phyloP scores from a whole-genome alignment of 2,113 vertebrate species.

The Calidris pugnax region DNA sequence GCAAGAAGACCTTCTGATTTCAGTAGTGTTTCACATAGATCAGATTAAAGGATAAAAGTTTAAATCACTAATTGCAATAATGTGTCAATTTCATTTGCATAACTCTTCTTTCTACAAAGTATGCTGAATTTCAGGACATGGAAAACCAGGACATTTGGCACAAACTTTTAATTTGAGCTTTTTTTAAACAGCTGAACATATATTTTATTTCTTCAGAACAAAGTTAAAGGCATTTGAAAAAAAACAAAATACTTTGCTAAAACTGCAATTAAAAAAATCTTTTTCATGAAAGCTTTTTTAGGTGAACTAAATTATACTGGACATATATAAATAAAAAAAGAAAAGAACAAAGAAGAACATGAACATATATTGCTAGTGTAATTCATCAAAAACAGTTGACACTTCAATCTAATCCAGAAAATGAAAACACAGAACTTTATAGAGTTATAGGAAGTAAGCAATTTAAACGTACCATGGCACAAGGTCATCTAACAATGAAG shows the following conservation, averaged over 20 bases:
- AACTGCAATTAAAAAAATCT: constrained; percentile 27
- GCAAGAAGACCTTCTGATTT: background rate
- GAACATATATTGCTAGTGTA: constrained; percentile 80
- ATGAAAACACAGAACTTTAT: constrained; percentile 85
- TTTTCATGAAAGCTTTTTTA: constrained; percentile 69
- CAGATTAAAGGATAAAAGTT: background rate
- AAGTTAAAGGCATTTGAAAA: constrained; percentile 50
- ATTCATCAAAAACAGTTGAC: constrained; percentile 83
- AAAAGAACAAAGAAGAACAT: constrained; percentile 79
- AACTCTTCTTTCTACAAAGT: background rate
- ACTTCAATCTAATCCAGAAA: constrained; percentile 85
- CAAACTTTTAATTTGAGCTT: background rate
- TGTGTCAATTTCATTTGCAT: background rate
- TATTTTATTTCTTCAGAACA: constrained; percentile 43
- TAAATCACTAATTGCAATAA: background rate
- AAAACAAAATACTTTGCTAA: constrained; percentile 64
- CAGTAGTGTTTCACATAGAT: background rate
- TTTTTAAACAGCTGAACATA: background rate
- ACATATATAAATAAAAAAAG: constrained; percentile 79
- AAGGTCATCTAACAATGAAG: constrained; percentile 79
- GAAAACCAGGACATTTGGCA: background rate
- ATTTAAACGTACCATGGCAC: constrained; percentile 78
- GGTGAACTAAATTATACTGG: constrained; percentile 77
- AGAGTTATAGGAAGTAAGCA: constrained; percentile 85
- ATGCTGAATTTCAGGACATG: background rate